These are phyloP conservation scores for Delia radicum DNA, from an alignment of 1,140 invertebrate genomes.

Conservation along the genomic window DNA sequence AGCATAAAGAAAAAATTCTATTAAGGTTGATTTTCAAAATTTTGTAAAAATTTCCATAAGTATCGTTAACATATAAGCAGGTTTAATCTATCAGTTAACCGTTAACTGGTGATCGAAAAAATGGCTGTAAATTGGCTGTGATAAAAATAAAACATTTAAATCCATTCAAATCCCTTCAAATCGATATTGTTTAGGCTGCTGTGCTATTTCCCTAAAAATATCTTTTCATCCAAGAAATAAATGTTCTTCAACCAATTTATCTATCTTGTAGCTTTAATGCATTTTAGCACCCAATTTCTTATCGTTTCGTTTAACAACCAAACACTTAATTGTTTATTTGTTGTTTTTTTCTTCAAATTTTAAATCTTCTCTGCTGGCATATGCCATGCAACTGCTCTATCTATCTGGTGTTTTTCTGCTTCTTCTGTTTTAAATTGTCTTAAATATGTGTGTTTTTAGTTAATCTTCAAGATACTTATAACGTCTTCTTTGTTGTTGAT, in stretches of 20 bases:
- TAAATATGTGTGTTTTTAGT: neutral
- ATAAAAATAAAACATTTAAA: neutral
- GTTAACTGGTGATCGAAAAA: neutral
- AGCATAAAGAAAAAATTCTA: neutral
- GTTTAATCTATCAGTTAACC: neutral
- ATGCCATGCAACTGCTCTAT: neutral
- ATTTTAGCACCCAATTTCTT: conserved; percentile 1
- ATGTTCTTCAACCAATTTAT: neutral
- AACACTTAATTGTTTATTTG: neutral
- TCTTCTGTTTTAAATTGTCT: neutral
- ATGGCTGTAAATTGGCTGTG: neutral
- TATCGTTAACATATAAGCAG: neutral
- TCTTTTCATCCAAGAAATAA: neutral
- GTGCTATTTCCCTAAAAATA: neutral
- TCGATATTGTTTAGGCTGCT: neutral
- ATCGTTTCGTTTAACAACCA: neutral
- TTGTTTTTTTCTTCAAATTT: neutral
- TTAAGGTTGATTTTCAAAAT: neutral
- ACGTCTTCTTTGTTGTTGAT: neutral
- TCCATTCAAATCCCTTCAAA: neutral
- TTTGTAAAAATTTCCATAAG: neutral
- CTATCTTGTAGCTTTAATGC: neutral
- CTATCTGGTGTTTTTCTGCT: neutral
- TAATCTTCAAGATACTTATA: neutral
- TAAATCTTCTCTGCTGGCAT: no score